These are phyloP conservation scores for Crotophaga sulcirostris DNA, from an alignment of 2,113 vertebrate genomes.

Conservation along the genomic window DNA sequence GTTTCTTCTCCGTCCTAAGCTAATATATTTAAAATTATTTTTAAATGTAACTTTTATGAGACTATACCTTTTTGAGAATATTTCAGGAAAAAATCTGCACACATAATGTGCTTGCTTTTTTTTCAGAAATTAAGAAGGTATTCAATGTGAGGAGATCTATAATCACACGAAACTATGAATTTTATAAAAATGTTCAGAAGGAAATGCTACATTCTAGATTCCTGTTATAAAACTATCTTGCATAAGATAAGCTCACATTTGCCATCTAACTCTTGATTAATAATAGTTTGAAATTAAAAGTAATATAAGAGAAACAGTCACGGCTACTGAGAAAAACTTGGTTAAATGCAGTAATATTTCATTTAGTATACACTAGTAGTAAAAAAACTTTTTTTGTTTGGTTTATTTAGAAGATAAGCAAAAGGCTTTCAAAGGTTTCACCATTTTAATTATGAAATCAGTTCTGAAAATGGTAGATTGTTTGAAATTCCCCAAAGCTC, in stretches of 20 bases:
- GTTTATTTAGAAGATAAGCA: neutral
- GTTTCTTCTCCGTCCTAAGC: neutral
- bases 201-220: neutral
- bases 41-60: neutral
- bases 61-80: neutral
- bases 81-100: neutral
- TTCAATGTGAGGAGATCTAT: neutral
- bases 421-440: neutral
- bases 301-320: neutral
- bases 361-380: neutral
- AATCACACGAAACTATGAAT: neutral
- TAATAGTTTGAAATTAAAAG: neutral
- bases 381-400: accelerated
- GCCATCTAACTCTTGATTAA: neutral
- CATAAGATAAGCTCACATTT: neutral
- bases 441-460: neutral
- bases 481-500: neutral
- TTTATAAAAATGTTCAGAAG: neutral
- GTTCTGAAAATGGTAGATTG: neutral
- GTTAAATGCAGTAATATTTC: neutral
- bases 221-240: neutral
- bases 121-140: neutral
- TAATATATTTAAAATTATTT: neutral
- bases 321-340: neutral
- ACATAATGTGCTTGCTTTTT: neutral